A percentile compares a stretch with the other conserved stretches of the same genome.
phyloP scores from a whole-genome alignment of 2,797 vertebrate genomes.

The Phoeniculus purpureus region DNA sequence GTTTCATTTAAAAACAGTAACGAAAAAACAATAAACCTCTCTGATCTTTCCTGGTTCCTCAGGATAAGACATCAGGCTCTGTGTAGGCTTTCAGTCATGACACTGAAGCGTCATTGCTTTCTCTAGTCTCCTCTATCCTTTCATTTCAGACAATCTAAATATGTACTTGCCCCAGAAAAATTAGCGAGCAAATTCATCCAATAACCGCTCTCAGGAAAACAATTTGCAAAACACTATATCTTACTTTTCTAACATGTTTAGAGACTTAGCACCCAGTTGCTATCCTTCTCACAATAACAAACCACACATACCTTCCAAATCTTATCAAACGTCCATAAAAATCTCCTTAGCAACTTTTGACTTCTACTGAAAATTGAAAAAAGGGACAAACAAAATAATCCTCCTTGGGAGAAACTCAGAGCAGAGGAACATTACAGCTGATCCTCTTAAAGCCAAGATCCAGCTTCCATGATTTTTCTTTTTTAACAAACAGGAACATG shows the following conservation, averaged over 20 bases:
- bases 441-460: not conserved
- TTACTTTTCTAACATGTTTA: not conserved
- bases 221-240: not conserved
- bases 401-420: not conserved
- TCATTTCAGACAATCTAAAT: conserved; percentile 44
- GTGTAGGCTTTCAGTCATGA: not conserved
- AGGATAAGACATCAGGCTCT: not conserved
- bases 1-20: not conserved
- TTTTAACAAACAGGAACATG: conserved; percentile 11
- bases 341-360: conserved; percentile 17
- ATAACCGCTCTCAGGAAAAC: not conserved
- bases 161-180: not conserved
- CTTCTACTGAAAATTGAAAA: conserved; percentile 1
- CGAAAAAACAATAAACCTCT: not conserved
- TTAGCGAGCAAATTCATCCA: not conserved
- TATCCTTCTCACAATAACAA: conserved; percentile 14
- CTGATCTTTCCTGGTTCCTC: not conserved
- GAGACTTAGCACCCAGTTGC: not conserved
- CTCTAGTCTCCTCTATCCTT: conserved; percentile 5
- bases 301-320: not conserved
- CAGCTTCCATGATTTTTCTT: not conserved
- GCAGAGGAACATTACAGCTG: not conserved
- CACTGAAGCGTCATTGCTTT: not conserved
- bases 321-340: not conserved
- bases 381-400: conserved; percentile 16